Conservation (phyloP, 1,140 invertebrate species). For the Drosophila bifasciata region DNA sequence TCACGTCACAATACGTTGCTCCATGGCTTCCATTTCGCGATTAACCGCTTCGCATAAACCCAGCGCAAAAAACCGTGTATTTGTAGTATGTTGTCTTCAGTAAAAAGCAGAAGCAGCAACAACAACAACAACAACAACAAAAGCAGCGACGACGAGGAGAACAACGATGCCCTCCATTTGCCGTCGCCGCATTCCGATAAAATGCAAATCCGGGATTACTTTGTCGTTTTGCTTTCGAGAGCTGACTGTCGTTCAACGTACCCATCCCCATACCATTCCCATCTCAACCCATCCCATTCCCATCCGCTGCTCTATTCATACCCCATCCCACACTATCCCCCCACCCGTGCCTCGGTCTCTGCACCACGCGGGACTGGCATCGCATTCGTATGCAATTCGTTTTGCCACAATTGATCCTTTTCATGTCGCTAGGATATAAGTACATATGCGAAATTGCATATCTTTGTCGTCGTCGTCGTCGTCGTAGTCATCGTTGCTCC, state of each 20-base stretch:
- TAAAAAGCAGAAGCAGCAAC: slow-evolving; percentile 17
- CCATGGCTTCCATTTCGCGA: background rate
- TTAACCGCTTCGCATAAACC: slow-evolving; percentile 6
- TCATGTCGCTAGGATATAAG: slow-evolving; percentile 82
- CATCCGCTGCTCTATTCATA: background rate
- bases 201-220: slow-evolving; percentile 82
- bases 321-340: slow-evolving; percentile 18
- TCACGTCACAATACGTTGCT: background rate
- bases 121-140: slow-evolving; percentile 26
- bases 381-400: slow-evolving; percentile 82
- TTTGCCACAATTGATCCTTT: slow-evolving; percentile 83
- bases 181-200: slow-evolving; percentile 78
- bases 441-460: slow-evolving; percentile 83
- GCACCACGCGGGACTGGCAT: slow-evolving; percentile 51
- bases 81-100: slow-evolving; percentile 34
- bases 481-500: slow-evolving; percentile 68
- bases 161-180: slow-evolving; percentile 58
- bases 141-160: slow-evolving; percentile 34
- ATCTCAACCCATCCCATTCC: background rate
- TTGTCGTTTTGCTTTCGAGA: slow-evolving; percentile 81
- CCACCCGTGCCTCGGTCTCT: background rate
- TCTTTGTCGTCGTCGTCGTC: slow-evolving; percentile 76
- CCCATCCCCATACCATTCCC: background rate
- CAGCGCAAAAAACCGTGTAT: background rate
- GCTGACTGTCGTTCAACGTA: slow-evolving; percentile 53